A percentile compares a stretch with the other conserved stretches of the same genome.
Conservation (phyloP, 2,888 invertebrate genomes). For the Acanthococcus lagerstroemiae region DNA sequence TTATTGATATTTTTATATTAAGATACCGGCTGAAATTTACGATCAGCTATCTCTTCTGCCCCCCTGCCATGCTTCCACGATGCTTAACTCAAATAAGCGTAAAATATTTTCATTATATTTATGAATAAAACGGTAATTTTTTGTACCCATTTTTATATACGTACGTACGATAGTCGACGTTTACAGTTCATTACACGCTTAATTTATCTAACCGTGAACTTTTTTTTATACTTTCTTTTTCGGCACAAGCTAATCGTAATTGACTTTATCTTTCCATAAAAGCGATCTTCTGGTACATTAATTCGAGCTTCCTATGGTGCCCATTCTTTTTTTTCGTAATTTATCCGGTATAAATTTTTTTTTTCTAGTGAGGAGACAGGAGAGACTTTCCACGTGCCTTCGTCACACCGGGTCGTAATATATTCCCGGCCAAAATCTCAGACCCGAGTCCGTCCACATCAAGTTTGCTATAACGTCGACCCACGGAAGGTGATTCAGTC, state of each 20-base stretch:
- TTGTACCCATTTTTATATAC: not conserved
- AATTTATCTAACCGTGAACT: not conserved
- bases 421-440: no score
- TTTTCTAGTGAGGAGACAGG: no score
- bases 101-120: not conserved
- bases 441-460: no score
- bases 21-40: not conserved
- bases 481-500: no score
- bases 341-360: no score
- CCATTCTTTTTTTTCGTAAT: not conserved
- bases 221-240: not conserved
- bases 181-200: not conserved
- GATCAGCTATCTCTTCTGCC: not conserved
- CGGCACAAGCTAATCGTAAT: slow-evolving; percentile 9
- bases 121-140: not conserved
- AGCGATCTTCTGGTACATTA: slow-evolving; percentile 25
- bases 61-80: no score
- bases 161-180: not conserved
- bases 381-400: no score
- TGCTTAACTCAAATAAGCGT: not conserved
- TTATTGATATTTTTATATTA: no score
- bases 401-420: no score
- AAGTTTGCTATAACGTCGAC: no score
- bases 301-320: slow-evolving; percentile 1
- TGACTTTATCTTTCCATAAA: slow-evolving; percentile 20